These are phyloP conservation scores for Crotalus adamanteus DNA, from an alignment of 2,797 vertebrate species.

Conservation along the genomic window DNA sequence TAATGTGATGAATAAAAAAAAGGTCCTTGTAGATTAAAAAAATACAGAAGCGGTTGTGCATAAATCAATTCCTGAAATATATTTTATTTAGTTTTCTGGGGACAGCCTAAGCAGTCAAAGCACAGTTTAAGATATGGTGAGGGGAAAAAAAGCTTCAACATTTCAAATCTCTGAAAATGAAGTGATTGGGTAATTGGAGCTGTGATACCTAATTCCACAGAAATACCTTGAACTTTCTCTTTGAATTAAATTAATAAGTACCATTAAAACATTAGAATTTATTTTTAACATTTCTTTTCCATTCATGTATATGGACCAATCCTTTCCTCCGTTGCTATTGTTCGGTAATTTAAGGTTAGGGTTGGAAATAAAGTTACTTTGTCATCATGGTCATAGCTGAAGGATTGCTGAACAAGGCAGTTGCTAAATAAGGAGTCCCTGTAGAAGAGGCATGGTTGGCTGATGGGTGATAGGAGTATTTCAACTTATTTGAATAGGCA, in stretches of 20 bases:
- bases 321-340: background rate
- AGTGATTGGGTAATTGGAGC: background rate
- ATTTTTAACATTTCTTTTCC: background rate
- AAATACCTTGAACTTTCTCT: background rate
- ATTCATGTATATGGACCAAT: background rate
- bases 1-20: background rate
- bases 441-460: background rate
- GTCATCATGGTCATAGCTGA: background rate
- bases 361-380: background rate
- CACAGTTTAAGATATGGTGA: background rate
- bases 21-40: too few relatives aligned
- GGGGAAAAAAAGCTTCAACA: background rate
- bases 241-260: background rate
- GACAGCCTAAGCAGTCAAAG: background rate
- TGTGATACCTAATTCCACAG: background rate
- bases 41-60: background rate
- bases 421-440: background rate
- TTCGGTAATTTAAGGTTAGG: background rate
- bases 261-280: background rate
- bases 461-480: background rate
- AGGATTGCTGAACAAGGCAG: background rate
- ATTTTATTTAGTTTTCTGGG: background rate
- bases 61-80: background rate
- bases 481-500: background rate
- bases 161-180: background rate